These are phyloP conservation scores for Apus apus DNA, from an alignment of 2,113 vertebrate species.

Conservation along the genomic window DNA sequence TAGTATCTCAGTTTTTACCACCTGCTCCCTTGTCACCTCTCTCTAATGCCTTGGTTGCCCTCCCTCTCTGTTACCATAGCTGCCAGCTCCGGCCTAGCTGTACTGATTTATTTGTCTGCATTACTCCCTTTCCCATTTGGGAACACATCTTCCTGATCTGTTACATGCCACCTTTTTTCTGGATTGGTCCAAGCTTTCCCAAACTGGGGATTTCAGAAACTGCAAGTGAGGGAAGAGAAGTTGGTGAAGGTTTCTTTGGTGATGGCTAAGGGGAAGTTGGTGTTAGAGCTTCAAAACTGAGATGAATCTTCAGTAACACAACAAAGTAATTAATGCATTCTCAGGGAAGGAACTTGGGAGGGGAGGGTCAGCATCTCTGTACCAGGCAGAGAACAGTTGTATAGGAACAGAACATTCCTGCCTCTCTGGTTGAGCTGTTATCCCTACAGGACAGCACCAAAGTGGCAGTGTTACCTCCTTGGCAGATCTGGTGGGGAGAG, in stretches of 20 bases:
- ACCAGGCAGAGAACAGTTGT: neutral
- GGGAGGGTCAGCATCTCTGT: neutral
- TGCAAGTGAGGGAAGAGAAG: neutral
- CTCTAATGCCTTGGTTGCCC: neutral
- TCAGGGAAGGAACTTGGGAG: neutral
- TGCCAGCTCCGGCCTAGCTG: neutral
- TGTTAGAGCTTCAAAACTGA: neutral
- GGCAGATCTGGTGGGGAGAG: neutral
- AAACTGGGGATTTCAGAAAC: neutral
- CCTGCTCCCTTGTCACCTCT: neutral
- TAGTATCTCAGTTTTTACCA: neutral
- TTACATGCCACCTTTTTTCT: neutral
- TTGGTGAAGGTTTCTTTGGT: neutral
- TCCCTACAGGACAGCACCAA: neutral
- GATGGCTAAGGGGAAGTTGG: neutral
- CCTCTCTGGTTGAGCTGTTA: neutral
- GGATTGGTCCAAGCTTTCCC: neutral
- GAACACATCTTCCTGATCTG: neutral
- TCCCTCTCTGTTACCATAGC: neutral
- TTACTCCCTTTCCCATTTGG: neutral
- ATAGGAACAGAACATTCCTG: neutral
- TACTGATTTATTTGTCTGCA: neutral
- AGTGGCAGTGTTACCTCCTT: neutral
- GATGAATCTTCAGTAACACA: neutral
- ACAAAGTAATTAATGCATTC: neutral